Base-by-base conservation (phyloP, 2,888 invertebrate genomes). In the Piscicola geometra region DNA sequence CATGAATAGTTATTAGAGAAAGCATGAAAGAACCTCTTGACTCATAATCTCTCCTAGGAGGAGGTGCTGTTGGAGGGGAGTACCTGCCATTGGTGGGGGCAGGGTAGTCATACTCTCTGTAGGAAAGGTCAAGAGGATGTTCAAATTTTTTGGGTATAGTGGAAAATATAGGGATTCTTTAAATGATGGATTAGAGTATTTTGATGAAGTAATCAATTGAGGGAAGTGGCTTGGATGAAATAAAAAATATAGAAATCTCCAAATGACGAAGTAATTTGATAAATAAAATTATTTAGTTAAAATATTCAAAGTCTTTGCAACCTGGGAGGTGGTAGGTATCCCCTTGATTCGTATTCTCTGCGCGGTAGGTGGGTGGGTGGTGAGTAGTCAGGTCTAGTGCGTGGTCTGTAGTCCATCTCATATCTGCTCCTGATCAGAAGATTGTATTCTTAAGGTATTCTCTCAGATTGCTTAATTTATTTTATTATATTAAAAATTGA, bases 341-440 rank as follows among this genome's bases (percentile, higher is more conserved):
- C 36, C 9, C 73, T 56, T 32, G 73, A 32, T 15, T 73, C 73
- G 64, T 73, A 73, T 36, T 73, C 73, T 32, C 73, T 73, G n/a
- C 73, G 52, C 12, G 60, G 18, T 5, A 56, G 60, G 25, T 56
- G 60, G 1, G 41, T 56, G 2, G 73, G 73, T 36, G 73, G 73
- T 25, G 60, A 60, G 32, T 73, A 73, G 56, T 73, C 73, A 9
- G 56, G 73, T 25, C 73, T 60, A 15, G 41, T n/a, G 12, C 73
- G 56, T 1, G 73, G 35, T 64, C 73, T 73, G 35, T 64, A 73
- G 3, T 73, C 73, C 25, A 60, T 1, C 32, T 73, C 73, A 36
- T 73, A 73, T 21, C 73, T 12, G 41, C 64, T 60, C 73, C 73
- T 73, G 64, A 28, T 47, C 9, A 47, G 12, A 15, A 21, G 50